Conservation (phyloP, 2,113 vertebrate species). For the Pseudorhombus dupliciocellatus region DNA sequence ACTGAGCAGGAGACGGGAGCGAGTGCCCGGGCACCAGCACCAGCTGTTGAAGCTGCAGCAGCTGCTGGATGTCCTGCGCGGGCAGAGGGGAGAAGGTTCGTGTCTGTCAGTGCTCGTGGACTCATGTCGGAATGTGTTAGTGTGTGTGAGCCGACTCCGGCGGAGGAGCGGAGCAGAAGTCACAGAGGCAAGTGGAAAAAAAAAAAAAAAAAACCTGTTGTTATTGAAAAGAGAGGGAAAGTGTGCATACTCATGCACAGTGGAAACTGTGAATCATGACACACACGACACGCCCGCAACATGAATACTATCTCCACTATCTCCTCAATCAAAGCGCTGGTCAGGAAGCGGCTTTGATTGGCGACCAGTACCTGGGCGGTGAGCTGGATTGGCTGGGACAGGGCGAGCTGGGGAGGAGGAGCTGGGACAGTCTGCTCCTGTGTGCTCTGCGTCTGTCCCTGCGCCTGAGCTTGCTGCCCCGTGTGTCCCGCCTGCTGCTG, state of each 20-base stretch:
- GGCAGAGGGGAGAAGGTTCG: slow-evolving; percentile 3
- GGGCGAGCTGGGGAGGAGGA: slow-evolving; percentile 87
- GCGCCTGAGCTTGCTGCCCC: slow-evolving; percentile 71
- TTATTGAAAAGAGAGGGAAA: slow-evolving; percentile 15
- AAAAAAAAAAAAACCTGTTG: too few species aligned
- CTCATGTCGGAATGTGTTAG: neutral
- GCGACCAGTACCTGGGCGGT: slow-evolving; percentile 89
- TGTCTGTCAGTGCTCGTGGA: neutral
- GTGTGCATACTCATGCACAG: neutral
- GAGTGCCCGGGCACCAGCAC: slow-evolving; percentile 89
- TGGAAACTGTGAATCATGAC: slow-evolving; percentile 49
- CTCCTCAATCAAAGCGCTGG: slow-evolving; percentile 36
- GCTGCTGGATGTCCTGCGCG: slow-evolving; percentile 89
- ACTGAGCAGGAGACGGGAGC: slow-evolving; percentile 88
- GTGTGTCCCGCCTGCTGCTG: slow-evolving; percentile 75
- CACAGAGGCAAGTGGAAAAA: slow-evolving; percentile 10
- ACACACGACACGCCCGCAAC: neutral
- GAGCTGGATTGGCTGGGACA: slow-evolving; percentile 94
- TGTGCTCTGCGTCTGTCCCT: slow-evolving; percentile 80
- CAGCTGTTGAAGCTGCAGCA: slow-evolving; percentile 92
- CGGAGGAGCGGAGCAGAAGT: neutral
- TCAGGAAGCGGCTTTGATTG: slow-evolving; percentile 39
- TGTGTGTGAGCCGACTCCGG: neutral
- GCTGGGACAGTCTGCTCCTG: slow-evolving; percentile 83
- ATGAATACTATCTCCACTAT: slow-evolving; percentile 16